Conservation (phyloP, 1,140 invertebrate genomes). For the Mesaphorura yosii region DNA sequence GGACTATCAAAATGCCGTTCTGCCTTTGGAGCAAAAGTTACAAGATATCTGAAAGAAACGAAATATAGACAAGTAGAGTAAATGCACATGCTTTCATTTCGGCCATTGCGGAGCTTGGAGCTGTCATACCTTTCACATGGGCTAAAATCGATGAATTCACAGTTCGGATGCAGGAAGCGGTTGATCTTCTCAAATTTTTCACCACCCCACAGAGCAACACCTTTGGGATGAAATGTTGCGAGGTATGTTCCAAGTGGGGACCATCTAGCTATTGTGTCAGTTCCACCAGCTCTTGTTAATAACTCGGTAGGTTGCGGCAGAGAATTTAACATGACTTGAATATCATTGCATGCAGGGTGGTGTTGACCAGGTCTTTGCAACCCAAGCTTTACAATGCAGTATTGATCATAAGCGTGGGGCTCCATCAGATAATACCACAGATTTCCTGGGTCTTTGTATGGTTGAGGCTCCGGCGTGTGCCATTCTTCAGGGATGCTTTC, state of each 20-base stretch:
- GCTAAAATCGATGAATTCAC: conserved; percentile 94
- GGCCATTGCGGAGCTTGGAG: not conserved
- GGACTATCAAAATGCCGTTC: conserved; percentile 42
- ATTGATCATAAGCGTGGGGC: conserved; percentile 90
- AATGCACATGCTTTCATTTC: not conserved
- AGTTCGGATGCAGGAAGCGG: conserved; percentile 78
- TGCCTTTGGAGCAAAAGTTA: conserved; percentile 72
- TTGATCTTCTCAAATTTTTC: conserved; percentile 82
- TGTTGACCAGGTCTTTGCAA: conserved; percentile 11
- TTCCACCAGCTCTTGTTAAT: conserved; percentile 81
- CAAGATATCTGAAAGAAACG: conserved; percentile 55
- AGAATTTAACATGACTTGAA: conserved; percentile 82
- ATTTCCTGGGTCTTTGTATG: conserved; percentile 78
- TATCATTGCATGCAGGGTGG: conserved; percentile 45
- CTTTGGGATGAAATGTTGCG: conserved; percentile 86
- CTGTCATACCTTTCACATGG: conserved; percentile 73
- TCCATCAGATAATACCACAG: conserved; percentile 83
- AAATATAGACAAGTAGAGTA: conserved; percentile 1
- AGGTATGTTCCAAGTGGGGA: conserved; percentile 93
- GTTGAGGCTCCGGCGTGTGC: conserved; percentile 73
- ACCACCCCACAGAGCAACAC: conserved; percentile 94
- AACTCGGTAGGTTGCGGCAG: conserved; percentile 71
- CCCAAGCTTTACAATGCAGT: conserved; percentile 65
- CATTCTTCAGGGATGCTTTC: conserved; percentile 83
- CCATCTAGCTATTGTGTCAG: conserved; percentile 91